Base-by-base conservation (phyloP, 2,888 invertebrate genomes). In the Morpho achilles region DNA sequence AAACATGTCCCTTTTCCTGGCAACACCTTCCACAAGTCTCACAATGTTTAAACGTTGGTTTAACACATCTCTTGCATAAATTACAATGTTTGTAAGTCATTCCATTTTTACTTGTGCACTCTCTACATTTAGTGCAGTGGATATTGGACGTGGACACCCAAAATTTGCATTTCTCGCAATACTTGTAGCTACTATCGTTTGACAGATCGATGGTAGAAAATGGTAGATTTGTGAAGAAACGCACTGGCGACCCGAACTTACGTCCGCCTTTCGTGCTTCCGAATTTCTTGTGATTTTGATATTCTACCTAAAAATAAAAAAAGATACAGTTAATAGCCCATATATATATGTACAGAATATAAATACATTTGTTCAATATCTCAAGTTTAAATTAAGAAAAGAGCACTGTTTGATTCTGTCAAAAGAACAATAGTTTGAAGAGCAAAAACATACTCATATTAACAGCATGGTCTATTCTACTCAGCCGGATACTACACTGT, bases 151-250 rank as follows among this genome's bases (percentile, higher is more conserved):
- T 64, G 0, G 84, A 74, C 1, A 91, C 94, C 92, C 95, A 97
- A 67, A 91, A 92, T 46, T 93, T 75, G 77, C 98, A 98, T 53
- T 86, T 84, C 1, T 91, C 80, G 75, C 98, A 98, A 67, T 92
- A 93, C 77, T 93, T 94, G 76, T 97, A 98, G 22, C 93, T 94
- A 63, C 94, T 94, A 50, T 87, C 84, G 4, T 86, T 82, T 0
- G 89, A 87, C 39, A 91, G 65, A 60, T 87, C 80, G 23, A 91
- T 84, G 1, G 88, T 92, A 50, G 82, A 71, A 0, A 92, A 78
- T 0, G 93, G 91, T 22, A 97, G 83, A 80, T 97, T 98, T 2
- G 97, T 98, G 74, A 97, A 98, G 68, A 98, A 93, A 9, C 98
- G 91, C 1, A 98, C 96, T 0, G 97, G 97, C 0, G 97, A 97